Evolutionary conservation across 2,113 vertebrate species (phyloP).

Genomic region (Bos javanicus): DNA sequence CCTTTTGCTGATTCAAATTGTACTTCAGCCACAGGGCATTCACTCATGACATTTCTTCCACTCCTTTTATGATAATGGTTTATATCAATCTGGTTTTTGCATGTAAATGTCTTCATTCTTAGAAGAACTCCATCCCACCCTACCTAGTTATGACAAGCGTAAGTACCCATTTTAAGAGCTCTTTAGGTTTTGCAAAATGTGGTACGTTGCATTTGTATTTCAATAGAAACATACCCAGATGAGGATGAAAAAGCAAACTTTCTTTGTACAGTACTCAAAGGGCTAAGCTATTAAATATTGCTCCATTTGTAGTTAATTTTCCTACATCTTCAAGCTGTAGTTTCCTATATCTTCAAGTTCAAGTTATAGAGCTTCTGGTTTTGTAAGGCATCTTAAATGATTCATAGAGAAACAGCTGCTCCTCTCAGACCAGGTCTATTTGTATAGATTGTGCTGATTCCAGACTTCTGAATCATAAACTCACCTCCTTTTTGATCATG

Average conservation of each 20-base stretch:
- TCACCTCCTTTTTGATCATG: neutral
- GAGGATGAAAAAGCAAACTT: neutral
- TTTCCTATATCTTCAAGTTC: neutral
- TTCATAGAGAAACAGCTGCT: neutral
- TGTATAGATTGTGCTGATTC: neutral
- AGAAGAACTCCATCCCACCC: neutral
- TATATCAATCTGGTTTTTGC: neutral
- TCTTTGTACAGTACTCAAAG: neutral
- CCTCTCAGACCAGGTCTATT: neutral
- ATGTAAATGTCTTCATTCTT: constrained; percentile 9
- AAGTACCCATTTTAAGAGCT: neutral
- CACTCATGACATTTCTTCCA: neutral
- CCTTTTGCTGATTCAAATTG: neutral
- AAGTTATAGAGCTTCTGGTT: neutral
- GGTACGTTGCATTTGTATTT: neutral
- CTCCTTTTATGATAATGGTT: neutral
- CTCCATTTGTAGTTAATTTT: neutral
- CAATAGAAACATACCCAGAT: neutral
- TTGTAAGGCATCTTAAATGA: neutral
- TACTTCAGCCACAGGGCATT: neutral
- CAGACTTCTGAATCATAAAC: neutral
- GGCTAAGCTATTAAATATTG: neutral
- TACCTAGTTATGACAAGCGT: neutral
- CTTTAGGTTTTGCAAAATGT: neutral
- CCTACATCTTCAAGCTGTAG: neutral